Evolutionary conservation across 2,888 invertebrate genomes (phyloP).

Genomic region (Lingula anatina): DNA sequence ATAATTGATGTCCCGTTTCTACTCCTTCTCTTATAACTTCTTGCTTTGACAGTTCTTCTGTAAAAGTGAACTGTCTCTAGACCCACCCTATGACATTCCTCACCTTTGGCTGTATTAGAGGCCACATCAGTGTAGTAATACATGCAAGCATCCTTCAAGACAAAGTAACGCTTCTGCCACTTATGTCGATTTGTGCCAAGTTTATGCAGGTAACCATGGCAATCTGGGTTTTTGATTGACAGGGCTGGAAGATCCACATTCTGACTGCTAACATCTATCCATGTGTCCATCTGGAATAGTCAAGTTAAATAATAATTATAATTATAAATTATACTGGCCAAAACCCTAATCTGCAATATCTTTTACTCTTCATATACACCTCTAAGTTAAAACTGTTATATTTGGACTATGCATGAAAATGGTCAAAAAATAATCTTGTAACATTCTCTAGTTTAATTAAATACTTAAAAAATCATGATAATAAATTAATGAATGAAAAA

Average conservation of each 20-base stretch:
- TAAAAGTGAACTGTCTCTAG: no score
- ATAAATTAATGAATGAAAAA: no score
- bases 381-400: background rate
- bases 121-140: slow-evolving; percentile 88
- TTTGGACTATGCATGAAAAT: no score
- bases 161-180: slow-evolving; percentile 89
- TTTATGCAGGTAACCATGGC: slow-evolving; percentile 87
- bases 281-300: slow-evolving; percentile 61
- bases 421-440: no score
- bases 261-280: slow-evolving; percentile 72
- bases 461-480: no score
- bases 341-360: background rate
- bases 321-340: slow-evolving; percentile 1
- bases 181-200: slow-evolving; percentile 67
- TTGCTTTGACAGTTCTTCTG: no score
- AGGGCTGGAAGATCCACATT: slow-evolving; percentile 72
- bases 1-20: no score
- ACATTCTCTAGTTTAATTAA: no score
- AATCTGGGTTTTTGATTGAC: slow-evolving; percentile 77
- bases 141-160: slow-evolving; percentile 88
- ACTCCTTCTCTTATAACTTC: no score
- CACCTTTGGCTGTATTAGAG: slow-evolving; percentile 83
- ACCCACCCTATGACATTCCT: slow-evolving; percentile 25
- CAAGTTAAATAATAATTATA: background rate
- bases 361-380: background rate